Evolutionary conservation across 2,888 invertebrate genomes (phyloP).

Genomic region (Dicyrtomina minuta): DNA sequence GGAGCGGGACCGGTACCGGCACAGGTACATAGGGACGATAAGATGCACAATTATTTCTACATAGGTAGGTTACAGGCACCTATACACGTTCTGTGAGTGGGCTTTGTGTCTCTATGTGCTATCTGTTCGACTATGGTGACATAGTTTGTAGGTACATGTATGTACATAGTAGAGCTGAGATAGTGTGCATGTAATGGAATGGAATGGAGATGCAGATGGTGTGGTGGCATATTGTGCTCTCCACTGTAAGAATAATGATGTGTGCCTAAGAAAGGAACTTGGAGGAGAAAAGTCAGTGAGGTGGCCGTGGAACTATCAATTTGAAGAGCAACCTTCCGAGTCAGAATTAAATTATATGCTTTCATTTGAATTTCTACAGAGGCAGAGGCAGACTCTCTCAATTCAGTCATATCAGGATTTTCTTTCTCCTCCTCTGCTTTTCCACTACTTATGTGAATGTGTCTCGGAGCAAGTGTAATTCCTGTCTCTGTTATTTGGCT

Average conservation of each 20-base stretch:
- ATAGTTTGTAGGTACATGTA: background rate
- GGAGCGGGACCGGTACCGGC: too few relatives aligned
- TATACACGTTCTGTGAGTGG: too few relatives aligned
- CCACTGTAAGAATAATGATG: constrained; percentile 12
- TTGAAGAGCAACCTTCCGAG: constrained; percentile 18
- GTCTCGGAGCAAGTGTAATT: background rate
- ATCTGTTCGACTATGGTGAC: too few relatives aligned
- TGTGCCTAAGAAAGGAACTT: constrained; percentile 11
- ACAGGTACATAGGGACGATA: too few relatives aligned
- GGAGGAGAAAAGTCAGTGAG: constrained; percentile 1
- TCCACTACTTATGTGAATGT: background rate
- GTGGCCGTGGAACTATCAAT: constrained; percentile 19
- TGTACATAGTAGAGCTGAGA: constrained; percentile 6
- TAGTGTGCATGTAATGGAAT: background rate
- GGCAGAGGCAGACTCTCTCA: background rate
- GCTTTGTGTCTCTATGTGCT: too few relatives aligned
- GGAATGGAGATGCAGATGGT: too few relatives aligned
- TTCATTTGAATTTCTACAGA: constrained; percentile 22
- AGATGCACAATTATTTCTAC: too few relatives aligned
- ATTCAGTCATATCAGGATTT: background rate
- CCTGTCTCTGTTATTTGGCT: background rate
- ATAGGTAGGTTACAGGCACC: too few relatives aligned
- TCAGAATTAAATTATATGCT: constrained; percentile 28
- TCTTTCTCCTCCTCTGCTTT: background rate
- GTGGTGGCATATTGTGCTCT: too few relatives aligned